phyloP scores from a whole-genome alignment of 2,888 invertebrate species.

The Oscheius sp. region DNA sequence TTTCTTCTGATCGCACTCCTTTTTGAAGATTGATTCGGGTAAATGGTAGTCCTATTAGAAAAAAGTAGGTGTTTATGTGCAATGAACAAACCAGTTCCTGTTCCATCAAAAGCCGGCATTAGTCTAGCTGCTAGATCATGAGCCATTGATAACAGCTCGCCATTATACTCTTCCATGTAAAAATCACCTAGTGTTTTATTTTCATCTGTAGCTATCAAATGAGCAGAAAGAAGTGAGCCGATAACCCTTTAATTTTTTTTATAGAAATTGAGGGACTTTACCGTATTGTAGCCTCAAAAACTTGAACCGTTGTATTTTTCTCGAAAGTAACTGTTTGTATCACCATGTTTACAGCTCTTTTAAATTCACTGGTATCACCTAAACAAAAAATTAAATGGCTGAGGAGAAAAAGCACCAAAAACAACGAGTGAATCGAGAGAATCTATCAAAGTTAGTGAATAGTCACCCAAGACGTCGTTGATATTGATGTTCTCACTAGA shows the following conservation, averaged over 20 bases:
- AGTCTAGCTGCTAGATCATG: constrained; percentile 76
- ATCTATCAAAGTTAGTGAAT: constrained; percentile 77
- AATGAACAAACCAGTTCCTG: constrained; percentile 76
- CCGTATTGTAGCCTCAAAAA: constrained; percentile 78
- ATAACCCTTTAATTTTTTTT: constrained; percentile 72
- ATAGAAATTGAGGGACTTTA: constrained; percentile 50
- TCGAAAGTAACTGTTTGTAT: constrained; percentile 76
- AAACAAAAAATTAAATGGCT: constrained; percentile 6
- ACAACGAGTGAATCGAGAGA: constrained; percentile 76
- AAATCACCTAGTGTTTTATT: constrained; percentile 74
- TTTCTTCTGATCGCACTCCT: constrained; percentile 74
- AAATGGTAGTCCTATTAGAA: too few relatives aligned
- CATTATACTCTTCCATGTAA: constrained; percentile 63
- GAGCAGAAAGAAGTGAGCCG: constrained; percentile 77
- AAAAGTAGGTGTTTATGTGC: background rate
- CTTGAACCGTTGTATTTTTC: constrained; percentile 77
- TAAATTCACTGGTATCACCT: constrained; percentile 74
- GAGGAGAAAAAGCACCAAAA: constrained; percentile 41
- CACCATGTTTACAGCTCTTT: constrained; percentile 75
- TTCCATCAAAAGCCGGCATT: constrained; percentile 77
- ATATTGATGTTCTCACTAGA: constrained; percentile 78
- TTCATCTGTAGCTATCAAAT: constrained; percentile 76
- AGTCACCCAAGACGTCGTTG: constrained; percentile 78
- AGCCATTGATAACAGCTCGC: constrained; percentile 76
- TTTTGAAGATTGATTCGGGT: constrained; percentile 75